Conservation (phyloP, 2,888 invertebrate genomes). For the Cephus sareptanus region DNA sequence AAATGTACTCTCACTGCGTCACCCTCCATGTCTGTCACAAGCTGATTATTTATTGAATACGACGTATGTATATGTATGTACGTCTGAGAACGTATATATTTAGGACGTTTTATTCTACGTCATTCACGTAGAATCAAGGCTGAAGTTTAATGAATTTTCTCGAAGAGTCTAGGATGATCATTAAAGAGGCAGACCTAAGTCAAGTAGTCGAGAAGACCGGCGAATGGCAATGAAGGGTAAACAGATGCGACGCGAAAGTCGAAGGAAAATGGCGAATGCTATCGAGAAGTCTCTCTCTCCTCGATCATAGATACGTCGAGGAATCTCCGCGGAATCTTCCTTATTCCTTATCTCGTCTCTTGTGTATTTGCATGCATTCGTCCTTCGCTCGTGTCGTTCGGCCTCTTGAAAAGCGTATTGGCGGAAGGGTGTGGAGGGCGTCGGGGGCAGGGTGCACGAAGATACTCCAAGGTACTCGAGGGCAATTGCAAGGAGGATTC, state of each 20-base stretch:
- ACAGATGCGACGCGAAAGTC: neutral
- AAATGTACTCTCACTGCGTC: neutral
- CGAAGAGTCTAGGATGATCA: neutral
- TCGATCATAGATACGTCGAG: neutral
- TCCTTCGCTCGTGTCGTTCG: neutral
- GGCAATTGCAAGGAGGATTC: neutral
- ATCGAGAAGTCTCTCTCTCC: neutral
- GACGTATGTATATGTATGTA: neutral
- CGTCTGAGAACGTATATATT: neutral
- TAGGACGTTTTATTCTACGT: neutral
- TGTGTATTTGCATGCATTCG: neutral
- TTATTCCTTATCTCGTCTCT: neutral
- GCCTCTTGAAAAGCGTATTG: neutral
- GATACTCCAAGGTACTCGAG: neutral
- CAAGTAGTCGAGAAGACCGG: neutral
- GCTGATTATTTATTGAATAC: neutral
- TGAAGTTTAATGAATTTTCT: neutral
- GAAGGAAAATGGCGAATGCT: neutral
- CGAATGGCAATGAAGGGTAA: no score
- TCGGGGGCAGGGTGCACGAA: neutral
- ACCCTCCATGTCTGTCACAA: neutral
- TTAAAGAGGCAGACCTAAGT: neutral
- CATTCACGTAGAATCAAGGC: neutral
- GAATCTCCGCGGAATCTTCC: neutral
- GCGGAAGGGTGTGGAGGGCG: neutral